phyloP scores from a whole-genome alignment of 1,140 invertebrate species.

The Cydia splendana region DNA sequence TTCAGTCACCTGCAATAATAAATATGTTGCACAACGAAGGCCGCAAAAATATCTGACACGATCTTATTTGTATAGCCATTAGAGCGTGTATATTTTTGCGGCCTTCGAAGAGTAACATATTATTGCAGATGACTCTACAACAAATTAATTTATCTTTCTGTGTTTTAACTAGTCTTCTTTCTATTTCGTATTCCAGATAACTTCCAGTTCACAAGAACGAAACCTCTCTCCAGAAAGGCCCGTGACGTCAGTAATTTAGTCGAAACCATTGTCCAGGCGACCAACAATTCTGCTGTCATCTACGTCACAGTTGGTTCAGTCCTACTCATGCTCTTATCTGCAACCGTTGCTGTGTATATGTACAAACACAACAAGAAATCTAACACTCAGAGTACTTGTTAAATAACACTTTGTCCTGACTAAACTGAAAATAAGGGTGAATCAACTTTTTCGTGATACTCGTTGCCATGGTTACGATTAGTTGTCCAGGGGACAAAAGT shows the following conservation, averaged over 20 bases:
- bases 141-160: too few relatives aligned
- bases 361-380: slow-evolving; percentile 47
- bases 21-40: too few relatives aligned
- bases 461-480: too few relatives aligned
- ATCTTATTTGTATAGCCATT: too few relatives aligned
- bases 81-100: too few relatives aligned
- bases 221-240: slow-evolving; percentile 59
- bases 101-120: too few relatives aligned
- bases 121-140: too few relatives aligned
- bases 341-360: slow-evolving; percentile 51
- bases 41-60: too few relatives aligned
- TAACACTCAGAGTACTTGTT: slow-evolving; percentile 41
- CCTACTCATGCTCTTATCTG: slow-evolving; percentile 48
- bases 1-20: too few relatives aligned
- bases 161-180: slow-evolving; percentile 2
- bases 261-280: slow-evolving; percentile 37
- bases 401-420: slow-evolving; percentile 14
- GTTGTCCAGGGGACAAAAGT: too few relatives aligned
- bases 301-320: slow-evolving; percentile 54
- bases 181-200: slow-evolving; percentile 51
- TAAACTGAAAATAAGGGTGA: neutral
- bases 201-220: slow-evolving; percentile 63
- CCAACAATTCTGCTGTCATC: slow-evolving; percentile 45
- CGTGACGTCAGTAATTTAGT: slow-evolving; percentile 55
- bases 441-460: too few relatives aligned